Base-by-base conservation (phyloP, 2,888 invertebrate species). In the Allacma fusca region DNA sequence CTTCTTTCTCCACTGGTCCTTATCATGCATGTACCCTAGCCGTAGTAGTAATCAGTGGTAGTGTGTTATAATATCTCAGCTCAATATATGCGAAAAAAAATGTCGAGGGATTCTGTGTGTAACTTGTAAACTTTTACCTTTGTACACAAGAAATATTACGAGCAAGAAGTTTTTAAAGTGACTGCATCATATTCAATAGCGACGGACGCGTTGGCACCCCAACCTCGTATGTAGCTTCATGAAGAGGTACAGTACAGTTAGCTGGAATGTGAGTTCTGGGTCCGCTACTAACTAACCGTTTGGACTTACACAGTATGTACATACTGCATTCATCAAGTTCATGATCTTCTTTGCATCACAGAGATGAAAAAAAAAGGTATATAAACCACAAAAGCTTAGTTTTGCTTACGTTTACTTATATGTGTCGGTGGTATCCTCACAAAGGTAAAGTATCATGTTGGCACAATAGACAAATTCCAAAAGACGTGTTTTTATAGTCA, bases 1-100 rank as follows among this genome's bases (percentile, higher is more conserved):
- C 77, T 73, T 67, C 40, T 73, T 77, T 68, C 71, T 23, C 24
- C 34, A 13, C 24, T 44, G 34, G 50, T 67, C 57, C 74, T 23
- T 73, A 19, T 26, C 4, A 16, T 70, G 19, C 50, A 50, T 50
- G 50, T 50, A 19, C 50, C 50, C 50, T 16, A 50, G 50, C n/a
- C 7, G 4, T 50, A 50, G 9, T 16, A 50, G 16, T 50, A 5
- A 50, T 7, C 19, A 43, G 69, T 43, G 21, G 2, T 5, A 23
- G 43, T 69, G 43, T 50, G 50, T 50, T 50, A 64, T 64, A 64
- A 64, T 26, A 64, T 9, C 62, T 62, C 4, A 24, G 23, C 62
- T 62, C 4, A 24, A 62, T 24, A 24, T 62, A 62, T 62, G 62
- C 62, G 68, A 68, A 68, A 68, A 68, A 68, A 28, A 24, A 65